Base-by-base conservation (phyloP, 2,888 invertebrate species). In the Mystacides longicornis region DNA sequence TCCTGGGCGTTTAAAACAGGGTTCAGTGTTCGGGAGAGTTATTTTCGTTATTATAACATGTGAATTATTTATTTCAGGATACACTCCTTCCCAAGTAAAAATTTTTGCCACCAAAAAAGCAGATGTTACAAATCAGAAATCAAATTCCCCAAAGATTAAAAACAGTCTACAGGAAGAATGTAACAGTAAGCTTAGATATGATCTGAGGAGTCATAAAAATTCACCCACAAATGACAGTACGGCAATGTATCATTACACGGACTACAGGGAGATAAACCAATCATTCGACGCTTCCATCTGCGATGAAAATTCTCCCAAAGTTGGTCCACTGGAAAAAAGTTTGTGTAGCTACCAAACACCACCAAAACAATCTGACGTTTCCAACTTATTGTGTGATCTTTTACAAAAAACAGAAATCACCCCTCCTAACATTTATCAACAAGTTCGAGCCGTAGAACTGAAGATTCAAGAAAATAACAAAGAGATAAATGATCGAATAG, bases 251-350 rank as follows among this genome's bases (percentile, higher is more conserved):
- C 14, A 37, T 3, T 57, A 54, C 27, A 57, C 51, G 2, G 51
- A 57, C 33, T 57, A 57, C 45, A 54, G 57, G 42, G 51, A 55
- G 18, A 22, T 49, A n/a, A 46, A 58, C 21, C 23, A 58, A 23
- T 58, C 58, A 23, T 58, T 58, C 19, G 46, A 58, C 18, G 46
- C 42, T 21, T 58, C 58, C 14, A 22, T 45, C 3, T 42, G 27
- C 16, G 58, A 58, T 23, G 45, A 52, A 16, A 31, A 33, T 9
- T 54, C 54, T 9, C 54, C 52, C n/a, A 23, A 23, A 49, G 23
- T 43, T 1, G 55, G 23, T 49, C 18, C 19, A 31, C 14, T n/a
- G 1, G 54, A 57, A 19, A 52, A 49, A 37, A 58, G 49, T 33
- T 20, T 58, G 7, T 16, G 23, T 2, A 51, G 54, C 18, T 20